Base-by-base conservation (phyloP, 2,888 invertebrate species). In the Pycnomerus fuliginosus region DNA sequence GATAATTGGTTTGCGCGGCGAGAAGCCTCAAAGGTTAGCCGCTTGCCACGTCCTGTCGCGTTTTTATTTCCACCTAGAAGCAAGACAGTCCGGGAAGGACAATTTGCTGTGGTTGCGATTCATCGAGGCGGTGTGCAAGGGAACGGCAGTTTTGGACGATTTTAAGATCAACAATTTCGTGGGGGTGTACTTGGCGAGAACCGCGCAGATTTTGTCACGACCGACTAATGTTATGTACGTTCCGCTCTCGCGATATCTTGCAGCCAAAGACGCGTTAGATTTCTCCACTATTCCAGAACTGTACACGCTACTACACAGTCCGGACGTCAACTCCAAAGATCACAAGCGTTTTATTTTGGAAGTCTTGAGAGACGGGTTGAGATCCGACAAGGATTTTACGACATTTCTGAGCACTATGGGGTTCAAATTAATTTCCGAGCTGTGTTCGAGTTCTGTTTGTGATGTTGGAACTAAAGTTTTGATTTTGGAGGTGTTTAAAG, bases 281-380 rank as follows among this genome's bases (percentile, higher is more conserved):
- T 74, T 93, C 10, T 77, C 80, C 8, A 79, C 83, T 2, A 84
- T 95, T n/a, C 95, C 95, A 0, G 94, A 95, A 66, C 85, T 94
- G 62, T 82, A 90, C 46, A 84, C 86, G 35, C 79, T 94, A 22
- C 85, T 94, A 63, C 86, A 90, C 64, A 90, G 88, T 48, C 79
- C 84, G 5, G 86, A 88, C 40, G 76, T 88, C 0, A 80, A 85
- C 55, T 77, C 80, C 37, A 76, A 78, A 12, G 77, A 79, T 0
- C 84, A 90, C 58, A 27, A 89, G 28, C 72, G 76, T 15, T 96
- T 94, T 83, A 84, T 93, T 20, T 72, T 95, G 5, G 79, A 85
- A 56, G 72, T 91, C 4, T 76, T 95, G 17, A 74, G 77, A 10
- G 84, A 90, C 56, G 92, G 94, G 1, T 76, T 90, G 23, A 83